These are phyloP conservation scores for Agonopterix arenella DNA, from an alignment of 2,888 invertebrate species.

Conservation along the genomic window DNA sequence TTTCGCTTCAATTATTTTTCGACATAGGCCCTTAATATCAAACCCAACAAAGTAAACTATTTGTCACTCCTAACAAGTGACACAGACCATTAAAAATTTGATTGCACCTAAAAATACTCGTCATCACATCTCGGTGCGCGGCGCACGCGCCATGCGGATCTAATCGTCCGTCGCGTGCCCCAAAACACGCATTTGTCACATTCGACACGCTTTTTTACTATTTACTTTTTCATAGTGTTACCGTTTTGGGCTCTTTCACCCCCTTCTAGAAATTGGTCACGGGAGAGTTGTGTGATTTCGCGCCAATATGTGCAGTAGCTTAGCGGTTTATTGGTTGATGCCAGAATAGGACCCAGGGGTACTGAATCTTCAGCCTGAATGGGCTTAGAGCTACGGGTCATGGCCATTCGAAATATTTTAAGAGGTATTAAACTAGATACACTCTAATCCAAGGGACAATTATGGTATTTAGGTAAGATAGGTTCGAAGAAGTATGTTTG, in stretches of 20 bases:
- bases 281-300: conserved; percentile 53
- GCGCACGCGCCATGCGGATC: conserved; percentile 35
- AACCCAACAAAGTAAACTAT: no score
- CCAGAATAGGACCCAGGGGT: conserved; percentile 11
- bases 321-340: conserved; percentile 51
- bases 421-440: no score
- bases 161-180: conserved; percentile 62
- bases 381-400: no score
- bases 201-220: conserved; percentile 66
- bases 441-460: no score
- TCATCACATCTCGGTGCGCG: conserved; percentile 25
- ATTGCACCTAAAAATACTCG: conserved; percentile 33
- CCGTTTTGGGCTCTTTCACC: conserved; percentile 45
- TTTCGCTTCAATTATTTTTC: no score
- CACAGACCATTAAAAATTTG: conserved; percentile 30
- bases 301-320: conserved; percentile 64
- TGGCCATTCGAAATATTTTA: no score
- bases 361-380: neutral
- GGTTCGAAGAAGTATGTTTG: no score
- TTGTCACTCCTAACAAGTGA: neutral
- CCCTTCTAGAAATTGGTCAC: conserved; percentile 57
- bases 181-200: conserved; percentile 72
- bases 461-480: no score
- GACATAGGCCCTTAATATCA: no score
- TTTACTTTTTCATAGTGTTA: conserved; percentile 52